Evolutionary conservation across 2,888 invertebrate species (phyloP).

Genomic region (Drosophila atripex): DNA sequence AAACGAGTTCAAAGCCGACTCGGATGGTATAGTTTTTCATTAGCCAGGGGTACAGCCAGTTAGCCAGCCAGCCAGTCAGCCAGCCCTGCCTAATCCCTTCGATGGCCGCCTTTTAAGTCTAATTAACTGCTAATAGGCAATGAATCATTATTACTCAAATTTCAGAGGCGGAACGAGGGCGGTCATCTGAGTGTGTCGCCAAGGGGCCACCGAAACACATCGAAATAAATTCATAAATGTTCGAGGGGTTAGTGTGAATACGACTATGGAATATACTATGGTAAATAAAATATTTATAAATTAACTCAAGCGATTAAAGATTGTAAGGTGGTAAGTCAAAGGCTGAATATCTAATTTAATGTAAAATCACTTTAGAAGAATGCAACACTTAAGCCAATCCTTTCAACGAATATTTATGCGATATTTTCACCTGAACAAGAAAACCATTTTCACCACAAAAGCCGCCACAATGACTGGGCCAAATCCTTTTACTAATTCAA

Average conservation of each 20-base stretch:
- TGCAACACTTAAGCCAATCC: background rate
- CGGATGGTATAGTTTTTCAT: conserved; percentile 70
- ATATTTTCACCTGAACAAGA: background rate
- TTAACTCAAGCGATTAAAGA: too few species aligned
- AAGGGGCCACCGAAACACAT: conserved; percentile 57
- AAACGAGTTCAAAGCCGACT: conserved; percentile 72
- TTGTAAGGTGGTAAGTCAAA: too few species aligned
- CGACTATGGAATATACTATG: conserved; percentile 44
- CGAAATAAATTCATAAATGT: conserved; percentile 64
- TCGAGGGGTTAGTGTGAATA: background rate
- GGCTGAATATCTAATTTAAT: background rate
- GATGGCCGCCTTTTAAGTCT: conserved; percentile 75
- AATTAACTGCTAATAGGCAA: conserved; percentile 80
- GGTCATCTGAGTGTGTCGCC: conserved; percentile 19
- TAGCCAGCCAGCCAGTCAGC: too few species aligned
- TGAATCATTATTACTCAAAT: conserved; percentile 80
- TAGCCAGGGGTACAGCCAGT: conserved; percentile 45
- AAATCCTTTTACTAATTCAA: conserved; percentile 21
- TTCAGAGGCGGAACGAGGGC: conserved; percentile 45
- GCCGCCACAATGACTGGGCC: background rate
- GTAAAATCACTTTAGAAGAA: background rate
- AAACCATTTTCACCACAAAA: background rate
- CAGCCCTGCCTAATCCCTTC: conserved; percentile 64
- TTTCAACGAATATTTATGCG: background rate
- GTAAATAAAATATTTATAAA: background rate